Evolutionary conservation across 2,113 vertebrate species (phyloP).

Genomic region (Triplophysa tibetana): DNA sequence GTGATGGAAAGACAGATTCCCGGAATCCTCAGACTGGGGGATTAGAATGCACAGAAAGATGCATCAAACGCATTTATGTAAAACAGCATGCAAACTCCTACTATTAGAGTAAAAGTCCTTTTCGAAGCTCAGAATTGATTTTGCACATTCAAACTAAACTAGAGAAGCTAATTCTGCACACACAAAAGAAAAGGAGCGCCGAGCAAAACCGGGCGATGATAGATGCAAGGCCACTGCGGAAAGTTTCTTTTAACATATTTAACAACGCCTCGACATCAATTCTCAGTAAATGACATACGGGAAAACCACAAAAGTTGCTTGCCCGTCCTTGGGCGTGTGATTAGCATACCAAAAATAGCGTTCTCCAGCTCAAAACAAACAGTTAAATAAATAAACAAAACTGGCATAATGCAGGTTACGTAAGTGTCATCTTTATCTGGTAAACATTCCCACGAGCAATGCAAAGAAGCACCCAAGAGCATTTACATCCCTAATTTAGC

Average conservation of each 20-base stretch:
- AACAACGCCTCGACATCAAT: not conserved
- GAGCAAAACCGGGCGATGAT: not conserved
- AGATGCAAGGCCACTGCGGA: not conserved
- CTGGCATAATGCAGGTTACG: slow-evolving; percentile 71
- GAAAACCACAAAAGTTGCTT: not conserved
- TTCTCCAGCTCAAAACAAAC: slow-evolving; percentile 55
- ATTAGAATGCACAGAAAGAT: slow-evolving; percentile 9
- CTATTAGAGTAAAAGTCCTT: too few relatives aligned
- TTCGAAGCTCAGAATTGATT: too few relatives aligned
- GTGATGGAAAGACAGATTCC: slow-evolving; percentile 24
- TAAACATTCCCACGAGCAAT: slow-evolving; percentile 79
- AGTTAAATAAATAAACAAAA: slow-evolving; percentile 54
- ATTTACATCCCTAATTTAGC: slow-evolving; percentile 92
- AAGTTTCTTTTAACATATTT: slow-evolving; percentile 14
- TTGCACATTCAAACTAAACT: too few relatives aligned
- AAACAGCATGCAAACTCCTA: too few relatives aligned
- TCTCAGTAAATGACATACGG: slow-evolving; percentile 17
- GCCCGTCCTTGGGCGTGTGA: slow-evolving; percentile 65
- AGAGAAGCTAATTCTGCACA: not conserved
- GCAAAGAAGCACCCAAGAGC: slow-evolving; percentile 79
- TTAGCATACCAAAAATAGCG: slow-evolving; percentile 57
- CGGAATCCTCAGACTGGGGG: slow-evolving; percentile 1
- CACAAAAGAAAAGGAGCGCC: not conserved
- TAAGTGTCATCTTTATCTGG: slow-evolving; percentile 73
- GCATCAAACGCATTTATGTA: slow-evolving; percentile 12